A percentile compares a stretch with the other conserved stretches of the same genome.
These are phyloP conservation scores for Propithecus coquereli DNA, from an alignment of 2,113 vertebrate species.

Conservation along the genomic window DNA sequence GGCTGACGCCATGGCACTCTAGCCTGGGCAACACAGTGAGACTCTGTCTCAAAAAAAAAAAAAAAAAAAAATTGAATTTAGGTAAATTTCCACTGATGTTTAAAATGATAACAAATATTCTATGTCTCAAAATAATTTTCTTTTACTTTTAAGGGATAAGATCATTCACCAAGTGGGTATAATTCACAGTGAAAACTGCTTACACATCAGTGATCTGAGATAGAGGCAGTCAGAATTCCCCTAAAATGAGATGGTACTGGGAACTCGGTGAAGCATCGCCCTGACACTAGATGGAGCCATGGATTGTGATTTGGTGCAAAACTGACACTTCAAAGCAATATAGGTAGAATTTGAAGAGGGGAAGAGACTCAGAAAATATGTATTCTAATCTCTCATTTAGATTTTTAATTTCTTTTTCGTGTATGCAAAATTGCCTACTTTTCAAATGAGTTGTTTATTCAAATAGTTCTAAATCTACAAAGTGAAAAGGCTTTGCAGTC, in stretches of 20 bases:
- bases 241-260: not conserved
- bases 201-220: not conserved
- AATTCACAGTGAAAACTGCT: not conserved
- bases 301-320: not conserved
- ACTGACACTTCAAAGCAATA: not conserved
- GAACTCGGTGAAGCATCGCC: not conserved
- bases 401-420: not conserved
- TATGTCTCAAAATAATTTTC: not conserved
- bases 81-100: not conserved
- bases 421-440: not conserved
- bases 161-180: not conserved
- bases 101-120: not conserved
- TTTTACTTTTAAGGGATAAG: not conserved
- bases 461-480: not conserved
- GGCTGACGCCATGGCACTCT: no score
- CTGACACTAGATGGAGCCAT: constrained; percentile 68
- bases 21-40: no score
- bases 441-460: not conserved
- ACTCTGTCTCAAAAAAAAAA: no score
- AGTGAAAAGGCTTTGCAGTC: not conserved
- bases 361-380: not conserved
- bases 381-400: not conserved
- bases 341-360: not conserved
- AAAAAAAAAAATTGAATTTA: constrained; percentile 7
- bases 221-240: not conserved